Percentiles rank a stretch among this genome's conserved stretches.
These are phyloP conservation scores for Griposia aprilina DNA, from an alignment of 2,888 invertebrate genomes.

Conservation along the genomic window DNA sequence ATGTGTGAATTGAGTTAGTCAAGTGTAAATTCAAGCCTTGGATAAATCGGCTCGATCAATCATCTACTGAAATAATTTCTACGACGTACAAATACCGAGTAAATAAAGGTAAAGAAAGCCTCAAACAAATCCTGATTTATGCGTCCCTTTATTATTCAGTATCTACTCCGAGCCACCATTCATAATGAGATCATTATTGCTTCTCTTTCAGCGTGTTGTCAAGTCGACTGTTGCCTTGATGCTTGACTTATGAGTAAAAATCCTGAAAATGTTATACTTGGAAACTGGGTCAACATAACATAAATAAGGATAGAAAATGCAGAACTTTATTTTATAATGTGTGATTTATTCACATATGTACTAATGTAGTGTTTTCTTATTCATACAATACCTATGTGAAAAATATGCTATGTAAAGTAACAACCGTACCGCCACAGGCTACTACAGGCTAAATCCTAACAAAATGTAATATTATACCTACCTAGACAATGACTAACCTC, in stretches of 20 bases:
- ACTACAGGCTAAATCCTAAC: background rate
- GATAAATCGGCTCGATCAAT: background rate
- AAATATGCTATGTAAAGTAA: too few species aligned
- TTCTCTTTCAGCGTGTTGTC: slow-evolving; percentile 22
- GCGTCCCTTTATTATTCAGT: slow-evolving; percentile 28
- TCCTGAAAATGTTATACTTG: background rate
- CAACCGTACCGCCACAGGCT: too few species aligned
- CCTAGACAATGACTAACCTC: too few species aligned
- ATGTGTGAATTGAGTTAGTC: too few species aligned
- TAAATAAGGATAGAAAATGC: too few species aligned
- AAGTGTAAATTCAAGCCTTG: background rate
- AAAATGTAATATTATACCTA: background rate
- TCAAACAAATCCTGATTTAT: background rate
- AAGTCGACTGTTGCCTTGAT: background rate
- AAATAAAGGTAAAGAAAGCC: slow-evolving; percentile 8
- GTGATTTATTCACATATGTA: too few species aligned
- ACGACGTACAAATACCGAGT: background rate
- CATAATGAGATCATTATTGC: slow-evolving; percentile 38
- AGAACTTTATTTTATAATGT: background rate
- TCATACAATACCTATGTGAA: too few species aligned
- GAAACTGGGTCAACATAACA: slow-evolving; percentile 25
- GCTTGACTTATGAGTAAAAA: slow-evolving; percentile 1
- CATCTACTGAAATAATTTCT: background rate
- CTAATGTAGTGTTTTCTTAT: too few species aligned
- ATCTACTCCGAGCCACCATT: background rate